Evolutionary conservation across 2,113 vertebrate genomes (phyloP).

Genomic region (Hassar affinis): DNA sequence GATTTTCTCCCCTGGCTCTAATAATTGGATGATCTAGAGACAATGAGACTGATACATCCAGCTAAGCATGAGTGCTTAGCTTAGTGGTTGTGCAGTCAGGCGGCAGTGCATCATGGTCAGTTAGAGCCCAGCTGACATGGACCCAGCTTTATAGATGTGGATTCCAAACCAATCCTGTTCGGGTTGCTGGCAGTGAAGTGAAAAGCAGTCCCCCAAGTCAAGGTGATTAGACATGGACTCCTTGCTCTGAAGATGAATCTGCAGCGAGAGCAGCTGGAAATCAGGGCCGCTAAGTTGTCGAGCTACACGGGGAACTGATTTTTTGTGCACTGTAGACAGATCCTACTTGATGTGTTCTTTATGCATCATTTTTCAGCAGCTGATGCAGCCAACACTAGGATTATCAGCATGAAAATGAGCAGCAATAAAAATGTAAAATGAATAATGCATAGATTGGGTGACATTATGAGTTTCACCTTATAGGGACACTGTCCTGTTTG

Average conservation of each 20-base stretch:
- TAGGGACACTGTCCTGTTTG: background rate
- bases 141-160: constrained; percentile 24
- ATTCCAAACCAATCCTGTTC: constrained; percentile 20
- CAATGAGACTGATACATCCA: constrained; percentile 41
- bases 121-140: constrained; percentile 11
- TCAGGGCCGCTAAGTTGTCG: constrained; percentile 1
- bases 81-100: constrained; percentile 34
- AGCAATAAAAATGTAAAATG: background rate
- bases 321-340: background rate
- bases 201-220: constrained; percentile 35
- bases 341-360: constrained; percentile 7
- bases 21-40: constrained; percentile 41
- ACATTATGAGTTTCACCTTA: background rate
- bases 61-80: constrained; percentile 31
- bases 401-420: constrained; percentile 2
- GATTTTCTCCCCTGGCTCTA: constrained; percentile 35
- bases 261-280: constrained; percentile 22
- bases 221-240: constrained; percentile 51
- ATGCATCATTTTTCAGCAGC: constrained; percentile 4
- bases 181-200: constrained; percentile 30
- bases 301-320: constrained; percentile 9
- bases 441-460: background rate
- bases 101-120: constrained; percentile 28
- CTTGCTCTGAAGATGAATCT: constrained; percentile 43
- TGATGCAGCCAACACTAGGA: background rate